Conservation (phyloP, 2,797 vertebrate species). For the Coreius guichenoti region DNA sequence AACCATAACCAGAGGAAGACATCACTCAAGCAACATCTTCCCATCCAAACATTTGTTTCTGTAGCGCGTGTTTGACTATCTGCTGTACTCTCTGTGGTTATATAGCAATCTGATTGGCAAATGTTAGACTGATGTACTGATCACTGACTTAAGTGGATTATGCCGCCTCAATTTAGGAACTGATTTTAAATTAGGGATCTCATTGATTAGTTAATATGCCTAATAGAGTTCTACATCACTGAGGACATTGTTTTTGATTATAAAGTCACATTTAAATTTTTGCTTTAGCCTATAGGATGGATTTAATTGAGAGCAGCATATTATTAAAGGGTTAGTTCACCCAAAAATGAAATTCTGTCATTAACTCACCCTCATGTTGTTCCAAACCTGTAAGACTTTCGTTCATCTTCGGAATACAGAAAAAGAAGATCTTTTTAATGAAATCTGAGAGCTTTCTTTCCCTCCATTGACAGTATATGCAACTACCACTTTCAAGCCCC, state of each 20-base stretch:
- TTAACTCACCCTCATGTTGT: background rate
- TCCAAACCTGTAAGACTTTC: no score
- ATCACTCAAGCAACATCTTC: conserved; percentile 53
- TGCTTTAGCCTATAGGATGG: background rate
- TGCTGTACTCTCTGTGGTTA: conserved; percentile 31
- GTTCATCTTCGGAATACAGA: background rate
- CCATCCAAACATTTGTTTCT: conserved; percentile 28
- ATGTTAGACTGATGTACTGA: conserved; percentile 38
- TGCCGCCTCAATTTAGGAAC: background rate
- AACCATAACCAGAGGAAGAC: conserved; percentile 62
- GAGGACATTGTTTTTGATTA: conserved; percentile 4
- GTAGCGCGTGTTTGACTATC: conserved; percentile 38
- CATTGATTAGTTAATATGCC: background rate
- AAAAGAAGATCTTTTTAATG: no score
- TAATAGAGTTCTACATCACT: background rate
- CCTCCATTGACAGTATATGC: no score
- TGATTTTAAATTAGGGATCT: conserved; percentile 14
- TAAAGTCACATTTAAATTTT: background rate
- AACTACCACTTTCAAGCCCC: no score
- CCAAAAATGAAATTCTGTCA: background rate
- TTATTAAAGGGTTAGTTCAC: background rate
- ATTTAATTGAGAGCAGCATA: background rate
- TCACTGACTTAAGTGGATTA: conserved; percentile 17
- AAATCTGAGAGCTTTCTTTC: no score
- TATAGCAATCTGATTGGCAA: conserved; percentile 33